phyloP scores from a whole-genome alignment of 1,140 invertebrate species.

The Macrobrachium nipponense region DNA sequence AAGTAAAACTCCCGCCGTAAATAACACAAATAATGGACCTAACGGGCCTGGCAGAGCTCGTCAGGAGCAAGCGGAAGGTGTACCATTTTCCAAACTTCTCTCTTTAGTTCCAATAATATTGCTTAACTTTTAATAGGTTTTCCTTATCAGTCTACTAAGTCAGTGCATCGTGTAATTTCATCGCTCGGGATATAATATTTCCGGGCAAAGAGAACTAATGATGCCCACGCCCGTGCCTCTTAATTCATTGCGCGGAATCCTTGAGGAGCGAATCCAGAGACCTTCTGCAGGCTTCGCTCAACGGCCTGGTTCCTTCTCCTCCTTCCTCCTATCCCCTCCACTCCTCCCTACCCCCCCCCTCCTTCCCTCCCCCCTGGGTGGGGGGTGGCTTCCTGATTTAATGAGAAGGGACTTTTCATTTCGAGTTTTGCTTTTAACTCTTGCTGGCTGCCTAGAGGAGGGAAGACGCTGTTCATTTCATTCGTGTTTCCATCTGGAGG shows the following conservation, averaged over 20 bases:
- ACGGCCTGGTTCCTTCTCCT: background rate
- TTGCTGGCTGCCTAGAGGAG: no score
- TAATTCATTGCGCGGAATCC: conserved; percentile 12
- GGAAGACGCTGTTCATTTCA: no score
- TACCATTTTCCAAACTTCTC: conserved; percentile 53
- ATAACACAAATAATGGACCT: no score
- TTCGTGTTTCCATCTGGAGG: no score
- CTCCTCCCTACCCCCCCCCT: background rate
- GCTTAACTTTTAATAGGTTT: conserved; percentile 59
- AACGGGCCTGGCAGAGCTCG: background rate
- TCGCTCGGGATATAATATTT: conserved; percentile 57
- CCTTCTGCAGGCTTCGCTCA: background rate
- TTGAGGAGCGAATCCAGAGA: no score
- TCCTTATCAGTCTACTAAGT: conserved; percentile 61
- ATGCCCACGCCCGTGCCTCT: conserved; percentile 13
- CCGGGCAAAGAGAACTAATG: conserved; percentile 53
- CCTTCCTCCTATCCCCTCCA: background rate
- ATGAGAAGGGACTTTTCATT: no score
- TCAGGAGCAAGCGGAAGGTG: conserved; percentile 40
- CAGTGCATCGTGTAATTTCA: conserved; percentile 61
- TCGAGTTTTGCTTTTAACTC: no score
- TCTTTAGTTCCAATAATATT: conserved; percentile 56
- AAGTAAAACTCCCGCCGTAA: conserved; percentile 5
- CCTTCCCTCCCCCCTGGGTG: background rate
- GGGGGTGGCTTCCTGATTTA: no score